Percentiles rank a stretch among this genome's conserved stretches.
phyloP scores from a whole-genome alignment of 1,140 invertebrate species.

The Neuroterus valhalla region DNA sequence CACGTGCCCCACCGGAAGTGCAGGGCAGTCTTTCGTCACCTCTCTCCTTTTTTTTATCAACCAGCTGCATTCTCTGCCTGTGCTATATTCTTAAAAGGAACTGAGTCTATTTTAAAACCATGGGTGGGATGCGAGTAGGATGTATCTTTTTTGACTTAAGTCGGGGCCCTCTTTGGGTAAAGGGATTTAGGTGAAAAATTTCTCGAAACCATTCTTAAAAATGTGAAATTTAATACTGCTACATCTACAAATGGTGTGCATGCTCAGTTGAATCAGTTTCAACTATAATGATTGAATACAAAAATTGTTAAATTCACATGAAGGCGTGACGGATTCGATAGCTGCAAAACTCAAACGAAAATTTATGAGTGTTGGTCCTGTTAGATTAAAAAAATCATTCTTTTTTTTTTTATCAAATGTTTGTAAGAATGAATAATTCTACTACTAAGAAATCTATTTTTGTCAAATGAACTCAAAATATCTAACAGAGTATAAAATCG shows the following conservation, averaged over 20 bases:
- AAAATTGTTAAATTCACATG: too few species aligned
- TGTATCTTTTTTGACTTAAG: neutral
- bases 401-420: neutral
- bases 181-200: neutral
- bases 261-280: too few species aligned
- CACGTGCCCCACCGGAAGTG: constrained; percentile 66
- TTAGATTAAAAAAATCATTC: too few species aligned
- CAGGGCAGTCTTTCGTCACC: constrained; percentile 61
- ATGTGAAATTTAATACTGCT: too few species aligned
- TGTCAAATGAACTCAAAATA: neutral
- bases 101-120: constrained; percentile 23
- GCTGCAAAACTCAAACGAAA: too few species aligned
- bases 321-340: too few species aligned
- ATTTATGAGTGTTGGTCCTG: too few species aligned
- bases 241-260: too few species aligned
- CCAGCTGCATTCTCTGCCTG: constrained; percentile 23
- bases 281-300: too few species aligned
- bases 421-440: neutral
- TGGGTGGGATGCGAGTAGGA: too few species aligned
- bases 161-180: neutral
- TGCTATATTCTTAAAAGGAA: constrained; percentile 20
- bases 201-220: too few species aligned
- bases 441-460: neutral
- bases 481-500: neutral
- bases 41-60: constrained; percentile 40